Percentiles rank a stretch among this genome's conserved stretches.
These are phyloP conservation scores for Formica exsecta DNA, from an alignment of 1,140 invertebrate genomes.

Conservation along the genomic window DNA sequence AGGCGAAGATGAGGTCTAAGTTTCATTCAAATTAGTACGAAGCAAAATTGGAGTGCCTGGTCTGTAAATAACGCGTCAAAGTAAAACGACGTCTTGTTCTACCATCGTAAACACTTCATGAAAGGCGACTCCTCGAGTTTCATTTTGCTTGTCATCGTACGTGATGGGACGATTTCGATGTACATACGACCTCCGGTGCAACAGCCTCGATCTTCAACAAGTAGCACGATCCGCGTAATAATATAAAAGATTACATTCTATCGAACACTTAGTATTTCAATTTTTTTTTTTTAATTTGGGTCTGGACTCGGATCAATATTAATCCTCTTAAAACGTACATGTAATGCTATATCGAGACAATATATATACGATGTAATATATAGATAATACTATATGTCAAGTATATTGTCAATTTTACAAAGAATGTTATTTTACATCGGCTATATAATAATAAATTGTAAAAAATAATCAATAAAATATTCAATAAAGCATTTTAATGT, in stretches of 20 bases:
- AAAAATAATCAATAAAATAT: neutral
- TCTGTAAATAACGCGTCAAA: constrained; percentile 68
- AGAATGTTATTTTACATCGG: neutral
- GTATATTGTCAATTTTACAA: neutral
- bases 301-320: neutral
- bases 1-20: neutral
- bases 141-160: constrained; percentile 51
- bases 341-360: neutral
- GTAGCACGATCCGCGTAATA: constrained; percentile 10
- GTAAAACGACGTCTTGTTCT: constrained; percentile 45
- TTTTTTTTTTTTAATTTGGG: constrained; percentile 16
- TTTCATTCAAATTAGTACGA: constrained; percentile 54
- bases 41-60: constrained; percentile 22
- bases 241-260: constrained; percentile 6
- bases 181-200: constrained; percentile 14
- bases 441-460: neutral
- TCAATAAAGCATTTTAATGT: neutral
- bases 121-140: constrained; percentile 64
- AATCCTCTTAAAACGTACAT: neutral
- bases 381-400: neutral
- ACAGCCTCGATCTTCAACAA: constrained; percentile 45
- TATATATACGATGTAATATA: neutral
- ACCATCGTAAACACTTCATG: constrained; percentile 38
- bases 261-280: neutral
- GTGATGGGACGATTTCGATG: constrained; percentile 18